Evolutionary conservation across 1,140 invertebrate species (phyloP), one percentile per base, ranked within the genome.

Genomic region (Acromyrmex charruanus): DNA sequence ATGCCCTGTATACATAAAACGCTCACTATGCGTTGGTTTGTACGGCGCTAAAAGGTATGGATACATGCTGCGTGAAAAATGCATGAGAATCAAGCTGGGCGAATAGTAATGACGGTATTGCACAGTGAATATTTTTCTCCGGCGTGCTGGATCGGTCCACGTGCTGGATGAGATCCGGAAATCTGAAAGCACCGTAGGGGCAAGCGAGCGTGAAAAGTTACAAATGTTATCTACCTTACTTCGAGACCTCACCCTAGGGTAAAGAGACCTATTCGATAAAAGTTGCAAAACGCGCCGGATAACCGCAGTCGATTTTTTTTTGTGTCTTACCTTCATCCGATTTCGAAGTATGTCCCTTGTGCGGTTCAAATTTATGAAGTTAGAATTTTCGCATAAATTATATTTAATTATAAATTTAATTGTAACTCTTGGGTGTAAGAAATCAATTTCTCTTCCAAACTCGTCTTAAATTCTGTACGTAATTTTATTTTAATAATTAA

Each of bases 251-350:
- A 84, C 39, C 28, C 69, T 14, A 39, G 68, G 44, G 31, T 65
- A 61, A 58, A 74, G 55, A 74, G 53, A 84, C 58, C 63, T 84
- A 84, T 84, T 84, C 39, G 80, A 84, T 84, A 63, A 84, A 84
- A 84, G 25, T 84, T 75, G 72, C 39, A 63, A 74, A 51, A 49
- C 28, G 6, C 28, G 39, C 14, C 18, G 55, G 69, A 61, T 61
- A 63, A 75, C 28, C 69, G 35, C 31, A 18, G 35, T 35, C 21
- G 21, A 74, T 61, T 28, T n/a, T 25, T 51, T n/a, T n/a, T 16
- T 3, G 25, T 51, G 18, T 61, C 10, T 21, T 18, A 31, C 55
- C 12, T 74, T 61, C 12, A 82, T 49, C 14, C 14, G 28, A 18
- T 49, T n/a, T 14, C 49, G 16, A 1, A 28, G 35, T 44, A 5